Evolutionary conservation across 2,797 vertebrate genomes (phyloP).

Genomic region (Darevskia nairensis): DNA sequence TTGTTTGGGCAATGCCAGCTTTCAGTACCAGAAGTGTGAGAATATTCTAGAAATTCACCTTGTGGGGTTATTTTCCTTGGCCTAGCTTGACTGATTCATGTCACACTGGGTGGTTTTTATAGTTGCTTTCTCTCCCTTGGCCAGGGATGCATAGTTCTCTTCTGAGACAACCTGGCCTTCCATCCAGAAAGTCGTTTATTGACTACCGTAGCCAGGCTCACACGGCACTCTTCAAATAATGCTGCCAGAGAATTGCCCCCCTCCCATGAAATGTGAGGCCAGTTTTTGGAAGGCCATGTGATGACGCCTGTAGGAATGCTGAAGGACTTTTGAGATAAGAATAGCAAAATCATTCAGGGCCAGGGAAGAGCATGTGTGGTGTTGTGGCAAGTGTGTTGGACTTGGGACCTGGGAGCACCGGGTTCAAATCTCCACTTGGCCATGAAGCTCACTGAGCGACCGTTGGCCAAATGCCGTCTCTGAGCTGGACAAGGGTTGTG

Average conservation of each 20-base stretch:
- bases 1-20: not conserved
- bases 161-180: conserved; percentile 9
- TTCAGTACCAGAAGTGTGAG: not conserved
- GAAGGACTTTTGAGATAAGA: not conserved
- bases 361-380: not conserved
- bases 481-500: no score
- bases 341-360: not conserved
- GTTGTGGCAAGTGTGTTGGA: no score
- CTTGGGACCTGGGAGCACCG: no score
- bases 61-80: conserved; percentile 32
- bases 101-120: conserved; percentile 32
- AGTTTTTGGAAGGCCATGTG: not conserved
- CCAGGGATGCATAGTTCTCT: conserved; percentile 16
- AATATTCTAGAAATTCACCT: conserved; percentile 30
- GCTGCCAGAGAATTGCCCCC: not conserved
- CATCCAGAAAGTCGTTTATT: conserved; percentile 14
- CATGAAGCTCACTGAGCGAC: no score
- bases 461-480: no score
- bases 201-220: not conserved
- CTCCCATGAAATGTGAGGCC: not conserved
- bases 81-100: conserved; percentile 21
- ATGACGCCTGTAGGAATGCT: no score
- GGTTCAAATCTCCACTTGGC: no score
- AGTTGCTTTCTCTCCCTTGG: not conserved
- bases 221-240: not conserved